Evolutionary conservation across 2,888 invertebrate genomes (phyloP).

Genomic region (Onchidella celtica): DNA sequence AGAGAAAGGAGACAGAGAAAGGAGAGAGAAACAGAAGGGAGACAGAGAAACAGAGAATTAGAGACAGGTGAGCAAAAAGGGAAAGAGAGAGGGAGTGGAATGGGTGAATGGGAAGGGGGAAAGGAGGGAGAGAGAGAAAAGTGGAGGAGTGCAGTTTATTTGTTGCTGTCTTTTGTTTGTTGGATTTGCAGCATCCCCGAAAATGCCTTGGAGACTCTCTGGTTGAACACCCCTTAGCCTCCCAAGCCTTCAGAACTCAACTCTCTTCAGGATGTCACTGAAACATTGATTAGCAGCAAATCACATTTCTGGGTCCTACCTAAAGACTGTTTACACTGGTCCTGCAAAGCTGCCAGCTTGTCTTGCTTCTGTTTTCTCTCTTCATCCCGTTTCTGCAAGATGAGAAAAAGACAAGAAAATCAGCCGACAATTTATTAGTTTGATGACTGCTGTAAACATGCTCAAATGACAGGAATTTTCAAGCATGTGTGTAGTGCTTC

Average conservation of each 20-base stretch:
- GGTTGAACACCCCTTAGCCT: no score
- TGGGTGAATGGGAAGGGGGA: constrained; percentile 4
- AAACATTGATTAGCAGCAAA: no score
- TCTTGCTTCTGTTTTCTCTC: constrained; percentile 20
- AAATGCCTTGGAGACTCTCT: no score
- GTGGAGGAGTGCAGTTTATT: neutral
- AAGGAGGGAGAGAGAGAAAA: constrained; percentile 2
- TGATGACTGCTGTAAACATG: no score
- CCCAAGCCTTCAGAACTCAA: no score
- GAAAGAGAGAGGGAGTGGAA: neutral
- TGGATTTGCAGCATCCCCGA: no score
- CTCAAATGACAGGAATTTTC: no score
- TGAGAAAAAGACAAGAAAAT: neutral
- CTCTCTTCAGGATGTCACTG: no score
- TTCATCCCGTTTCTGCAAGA: constrained; percentile 31
- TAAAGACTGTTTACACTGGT: constrained; percentile 24
- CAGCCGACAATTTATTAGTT: no score
- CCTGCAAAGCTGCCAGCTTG: constrained; percentile 4
- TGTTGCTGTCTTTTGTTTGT: neutral
- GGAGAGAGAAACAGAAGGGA: neutral
- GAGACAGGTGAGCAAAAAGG: neutral
- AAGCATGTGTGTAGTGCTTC: no score
- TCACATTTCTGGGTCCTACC: no score
- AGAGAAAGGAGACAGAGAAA: neutral
- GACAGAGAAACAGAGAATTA: neutral